Base-by-base conservation (phyloP, 2,113 vertebrate genomes). In the Fulica atra region DNA sequence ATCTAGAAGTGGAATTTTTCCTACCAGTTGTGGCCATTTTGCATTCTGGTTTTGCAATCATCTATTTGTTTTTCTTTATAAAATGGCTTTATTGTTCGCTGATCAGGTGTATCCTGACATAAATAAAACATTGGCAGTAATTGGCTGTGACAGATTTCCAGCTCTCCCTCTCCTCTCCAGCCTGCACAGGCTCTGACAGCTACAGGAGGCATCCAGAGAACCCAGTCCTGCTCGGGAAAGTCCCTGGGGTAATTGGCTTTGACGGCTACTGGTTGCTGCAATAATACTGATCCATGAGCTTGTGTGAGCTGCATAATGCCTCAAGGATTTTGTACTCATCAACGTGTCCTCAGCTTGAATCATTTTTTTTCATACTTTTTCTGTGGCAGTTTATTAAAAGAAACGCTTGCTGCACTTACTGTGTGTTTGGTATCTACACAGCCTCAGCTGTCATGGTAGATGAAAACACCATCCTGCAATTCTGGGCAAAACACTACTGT, bases 331-430 rank as follows among this genome's bases (percentile, higher is more conserved):
- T 97, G 97, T 97, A 96, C 88, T 94, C 93, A 92, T 98, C 97
- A 97, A 96, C 97, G 68, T 83, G 88, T 97, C 96, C 95, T 94
- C 91, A 80, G 94, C 90, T 92, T 63, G 92, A 96, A 96, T 92
- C 71, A 70, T 95, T 94, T 97, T 83, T 96, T 96, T 85, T 94
- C 95, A 91, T 96, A 84, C 86, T 96, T 96, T 68, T 89, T 66
- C 96, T 19, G 91, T 98, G 98, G 97, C 98, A 98, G 97, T 98
- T 98, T 98, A 98, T 99, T 99, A 98, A 98, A 98, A 98, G 96
- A 91, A 98, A 97, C 89, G 96, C 97, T 98, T 98, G 97, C 97
- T 97, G 71, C 89, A 82, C 93, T 97, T 97, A 94, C 96, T 91
- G 40, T 91, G 93, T 96, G 25, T 98, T 98, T 98, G 98, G 97